These are phyloP conservation scores for Drosophila heteroneura DNA, from an alignment of 2,888 invertebrate genomes.

Conservation along the genomic window DNA sequence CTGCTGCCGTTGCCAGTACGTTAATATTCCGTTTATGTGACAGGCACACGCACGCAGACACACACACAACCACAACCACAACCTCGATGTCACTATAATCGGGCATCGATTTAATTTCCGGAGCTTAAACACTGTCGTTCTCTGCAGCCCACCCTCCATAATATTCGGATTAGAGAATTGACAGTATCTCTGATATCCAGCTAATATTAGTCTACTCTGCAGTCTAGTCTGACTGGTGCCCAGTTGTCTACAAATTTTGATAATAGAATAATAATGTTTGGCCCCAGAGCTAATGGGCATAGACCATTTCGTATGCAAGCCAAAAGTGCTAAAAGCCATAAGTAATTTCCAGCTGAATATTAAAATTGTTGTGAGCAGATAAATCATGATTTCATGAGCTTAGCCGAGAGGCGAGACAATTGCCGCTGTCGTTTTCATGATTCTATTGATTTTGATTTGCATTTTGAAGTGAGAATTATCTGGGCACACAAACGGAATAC, in stretches of 20 bases:
- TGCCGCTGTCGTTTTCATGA: conserved; percentile 1
- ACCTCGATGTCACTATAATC: conserved; percentile 61
- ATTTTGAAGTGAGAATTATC: conserved; percentile 5
- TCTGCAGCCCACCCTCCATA: neutral
- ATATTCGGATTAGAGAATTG: conserved; percentile 30
- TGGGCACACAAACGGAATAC: conserved; percentile 15
- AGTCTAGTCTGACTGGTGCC: neutral
- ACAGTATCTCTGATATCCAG: conserved; percentile 16
- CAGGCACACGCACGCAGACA: neutral
- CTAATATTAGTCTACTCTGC: neutral
- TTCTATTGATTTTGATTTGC: conserved; percentile 18
- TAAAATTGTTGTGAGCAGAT: conserved; percentile 2
- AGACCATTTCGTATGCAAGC: conserved; percentile 14
- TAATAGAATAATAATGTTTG: conserved; percentile 33
- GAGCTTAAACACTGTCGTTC: conserved; percentile 34
- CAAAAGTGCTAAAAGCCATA: conserved; percentile 24
- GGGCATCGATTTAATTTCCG: conserved; percentile 78
- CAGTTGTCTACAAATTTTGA: conserved; percentile 11
- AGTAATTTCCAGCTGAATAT: conserved; percentile 18
- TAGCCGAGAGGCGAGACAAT: neutral
- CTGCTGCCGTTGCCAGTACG: conserved; percentile 11
- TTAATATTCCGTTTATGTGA: conserved; percentile 43
- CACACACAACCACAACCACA: conserved; percentile 21
- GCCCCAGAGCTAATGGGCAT: conserved; percentile 61
- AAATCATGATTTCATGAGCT: conserved; percentile 21